These are phyloP conservation scores for Amphimedon queenslandica DNA, from an alignment of 37 sponge, comb jelly and placozoan genomes.

Conservation along the genomic window DNA sequence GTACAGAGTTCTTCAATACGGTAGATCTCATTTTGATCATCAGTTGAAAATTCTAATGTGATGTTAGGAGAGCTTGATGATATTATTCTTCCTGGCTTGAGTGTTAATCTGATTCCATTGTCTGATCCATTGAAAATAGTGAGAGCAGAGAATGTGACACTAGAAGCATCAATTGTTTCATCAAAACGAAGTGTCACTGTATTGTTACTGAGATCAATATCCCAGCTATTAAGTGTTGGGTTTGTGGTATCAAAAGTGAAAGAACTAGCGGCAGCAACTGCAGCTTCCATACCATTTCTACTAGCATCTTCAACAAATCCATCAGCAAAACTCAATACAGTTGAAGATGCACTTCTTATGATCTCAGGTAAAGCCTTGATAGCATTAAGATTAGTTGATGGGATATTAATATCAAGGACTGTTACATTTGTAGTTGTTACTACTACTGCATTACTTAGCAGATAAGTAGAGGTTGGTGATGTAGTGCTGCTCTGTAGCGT, in stretches of 20 bases:
- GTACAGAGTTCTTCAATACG: constrained; percentile 56
- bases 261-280: neutral
- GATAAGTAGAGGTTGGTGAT: constrained; percentile 1
- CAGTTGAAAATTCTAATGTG: constrained; percentile 25
- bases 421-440: constrained; percentile 49
- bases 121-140: constrained; percentile 40
- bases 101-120: constrained; percentile 2
- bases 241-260: constrained; percentile 42
- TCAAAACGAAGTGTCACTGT: constrained; percentile 39
- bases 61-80: constrained; percentile 29
- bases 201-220: constrained; percentile 9
- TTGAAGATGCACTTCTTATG: constrained; percentile 12
- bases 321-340: constrained; percentile 28
- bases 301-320: constrained; percentile 41
- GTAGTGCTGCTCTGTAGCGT: constrained; percentile 22
- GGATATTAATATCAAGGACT: constrained; percentile 36
- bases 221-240: constrained; percentile 43
- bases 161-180: constrained; percentile 21
- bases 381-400: constrained; percentile 49
- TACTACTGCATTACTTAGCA: constrained; percentile 35
- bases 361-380: constrained; percentile 66
- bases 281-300: constrained; percentile 38
- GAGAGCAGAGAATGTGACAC: constrained; percentile 12
- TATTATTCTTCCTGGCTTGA: constrained; percentile 41
- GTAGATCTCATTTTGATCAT: constrained; percentile 53